Evolutionary conservation across 2,113 vertebrate genomes (phyloP).

Genomic region (Sphyrna mokarran): DNA sequence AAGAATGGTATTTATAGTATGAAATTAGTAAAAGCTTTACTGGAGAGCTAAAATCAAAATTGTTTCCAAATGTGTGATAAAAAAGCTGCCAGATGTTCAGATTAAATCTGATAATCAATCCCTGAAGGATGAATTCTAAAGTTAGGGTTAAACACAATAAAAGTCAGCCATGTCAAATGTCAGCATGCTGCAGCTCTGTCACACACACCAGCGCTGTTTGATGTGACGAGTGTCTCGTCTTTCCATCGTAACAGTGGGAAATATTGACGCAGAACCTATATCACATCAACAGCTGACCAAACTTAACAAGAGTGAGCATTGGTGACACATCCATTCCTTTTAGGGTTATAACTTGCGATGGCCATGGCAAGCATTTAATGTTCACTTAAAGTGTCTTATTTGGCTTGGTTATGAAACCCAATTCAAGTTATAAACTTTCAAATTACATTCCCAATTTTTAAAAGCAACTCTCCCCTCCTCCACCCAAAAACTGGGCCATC

Average conservation of each 20-base stretch:
- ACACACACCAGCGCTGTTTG: background rate
- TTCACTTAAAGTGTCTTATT: background rate
- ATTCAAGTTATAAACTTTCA: background rate
- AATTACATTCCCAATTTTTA: background rate
- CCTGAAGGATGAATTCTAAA: background rate
- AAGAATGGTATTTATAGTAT: background rate
- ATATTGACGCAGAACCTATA: background rate
- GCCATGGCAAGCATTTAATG: background rate
- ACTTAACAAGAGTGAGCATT: background rate
- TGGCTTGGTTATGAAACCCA: background rate
- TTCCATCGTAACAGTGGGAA: background rate
- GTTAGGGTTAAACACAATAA: background rate
- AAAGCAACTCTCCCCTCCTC: background rate
- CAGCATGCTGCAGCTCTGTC: background rate
- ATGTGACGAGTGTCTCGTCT: background rate
- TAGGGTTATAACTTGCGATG: background rate
- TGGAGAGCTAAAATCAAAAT: background rate
- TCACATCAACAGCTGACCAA: background rate
- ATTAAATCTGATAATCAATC: background rate
- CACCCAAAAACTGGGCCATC: no score
- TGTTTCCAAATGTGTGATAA: background rate
- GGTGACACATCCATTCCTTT: background rate
- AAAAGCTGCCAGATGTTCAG: background rate
- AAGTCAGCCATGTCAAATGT: background rate
- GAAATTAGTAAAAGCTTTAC: background rate